Evolutionary conservation across 2,888 invertebrate species (phyloP).

Genomic region (Hyposoter dolosus): DNA sequence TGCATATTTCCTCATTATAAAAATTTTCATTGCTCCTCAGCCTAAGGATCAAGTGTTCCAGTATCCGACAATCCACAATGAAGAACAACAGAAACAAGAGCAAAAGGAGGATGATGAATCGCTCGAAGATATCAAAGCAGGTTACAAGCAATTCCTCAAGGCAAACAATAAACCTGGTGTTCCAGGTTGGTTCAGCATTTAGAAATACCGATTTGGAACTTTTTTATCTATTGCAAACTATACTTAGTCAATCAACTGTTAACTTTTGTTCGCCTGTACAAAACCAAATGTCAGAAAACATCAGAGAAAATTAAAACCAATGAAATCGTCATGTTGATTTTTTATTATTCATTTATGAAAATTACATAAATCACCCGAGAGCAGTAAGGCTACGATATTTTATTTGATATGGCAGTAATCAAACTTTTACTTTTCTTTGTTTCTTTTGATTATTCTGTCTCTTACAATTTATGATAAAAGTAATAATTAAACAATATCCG

Average conservation of each 20-base stretch:
- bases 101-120: conserved; percentile 87
- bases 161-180: conserved; percentile 90
- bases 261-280: conserved; percentile 21
- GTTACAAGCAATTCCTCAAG: conserved; percentile 87
- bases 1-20: conserved; percentile 25
- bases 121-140: conserved; percentile 88
- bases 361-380: not conserved
- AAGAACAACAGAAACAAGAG: conserved; percentile 84
- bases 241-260: conserved; percentile 15
- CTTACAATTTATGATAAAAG: not conserved
- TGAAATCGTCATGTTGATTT: conserved; percentile 1
- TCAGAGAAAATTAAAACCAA: conserved; percentile 19
- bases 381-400: not conserved
- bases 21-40: conserved; percentile 85
- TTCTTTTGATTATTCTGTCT: not conserved
- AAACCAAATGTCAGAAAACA: conserved; percentile 37
- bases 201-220: conserved; percentile 6
- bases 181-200: conserved; percentile 93
- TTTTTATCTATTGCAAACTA: not conserved
- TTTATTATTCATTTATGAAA: conserved; percentile 5
- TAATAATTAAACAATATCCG: not conserved
- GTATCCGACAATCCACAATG: conserved; percentile 91
- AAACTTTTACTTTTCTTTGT: not conserved
- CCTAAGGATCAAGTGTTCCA: conserved; percentile 90
- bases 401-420: not conserved